These are phyloP conservation scores for Drosophila dives DNA, from an alignment of 2,888 invertebrate species.

Conservation along the genomic window DNA sequence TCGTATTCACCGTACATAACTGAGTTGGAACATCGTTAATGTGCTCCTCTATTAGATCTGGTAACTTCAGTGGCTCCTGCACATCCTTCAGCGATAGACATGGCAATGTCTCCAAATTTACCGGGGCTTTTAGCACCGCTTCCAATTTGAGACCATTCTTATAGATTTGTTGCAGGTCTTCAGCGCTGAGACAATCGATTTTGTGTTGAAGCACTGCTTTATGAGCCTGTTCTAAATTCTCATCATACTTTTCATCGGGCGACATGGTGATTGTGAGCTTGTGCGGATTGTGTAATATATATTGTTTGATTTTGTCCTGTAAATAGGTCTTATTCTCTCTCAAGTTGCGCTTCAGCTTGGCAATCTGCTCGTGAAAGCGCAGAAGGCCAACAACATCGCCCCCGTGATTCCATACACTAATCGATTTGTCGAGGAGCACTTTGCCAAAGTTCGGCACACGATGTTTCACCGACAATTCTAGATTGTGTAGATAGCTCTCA, in stretches of 20 bases:
- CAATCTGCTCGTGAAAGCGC: constrained; percentile 90
- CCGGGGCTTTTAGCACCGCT: constrained; percentile 89
- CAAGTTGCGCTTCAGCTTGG: constrained; percentile 87
- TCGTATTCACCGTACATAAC: constrained; percentile 92
- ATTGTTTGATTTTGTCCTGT: constrained; percentile 89
- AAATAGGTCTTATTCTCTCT: constrained; percentile 88
- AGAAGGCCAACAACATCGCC: constrained; percentile 90
- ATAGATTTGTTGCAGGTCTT: constrained; percentile 87
- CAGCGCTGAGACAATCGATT: constrained; percentile 86
- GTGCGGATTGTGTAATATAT: constrained; percentile 92
- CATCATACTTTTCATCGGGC: constrained; percentile 91
- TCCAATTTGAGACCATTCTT: constrained; percentile 89
- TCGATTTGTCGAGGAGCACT: constrained; percentile 90
- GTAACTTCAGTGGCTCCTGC: constrained; percentile 86
- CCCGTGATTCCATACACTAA: constrained; percentile 94
- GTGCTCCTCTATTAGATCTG: constrained; percentile 64
- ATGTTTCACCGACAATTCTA: constrained; percentile 94
- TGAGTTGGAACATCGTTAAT: constrained; percentile 88
- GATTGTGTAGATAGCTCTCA: constrained; percentile 93
- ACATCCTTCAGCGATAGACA: constrained; percentile 93
- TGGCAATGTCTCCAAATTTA: constrained; percentile 91
- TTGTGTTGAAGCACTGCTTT: constrained; percentile 88
- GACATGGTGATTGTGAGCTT: constrained; percentile 93
- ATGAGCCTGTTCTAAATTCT: constrained; percentile 88
- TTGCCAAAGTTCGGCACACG: constrained; percentile 95